These are phyloP conservation scores for Bombus fervidus DNA, from an alignment of 1,140 invertebrate species.

Conservation along the genomic window DNA sequence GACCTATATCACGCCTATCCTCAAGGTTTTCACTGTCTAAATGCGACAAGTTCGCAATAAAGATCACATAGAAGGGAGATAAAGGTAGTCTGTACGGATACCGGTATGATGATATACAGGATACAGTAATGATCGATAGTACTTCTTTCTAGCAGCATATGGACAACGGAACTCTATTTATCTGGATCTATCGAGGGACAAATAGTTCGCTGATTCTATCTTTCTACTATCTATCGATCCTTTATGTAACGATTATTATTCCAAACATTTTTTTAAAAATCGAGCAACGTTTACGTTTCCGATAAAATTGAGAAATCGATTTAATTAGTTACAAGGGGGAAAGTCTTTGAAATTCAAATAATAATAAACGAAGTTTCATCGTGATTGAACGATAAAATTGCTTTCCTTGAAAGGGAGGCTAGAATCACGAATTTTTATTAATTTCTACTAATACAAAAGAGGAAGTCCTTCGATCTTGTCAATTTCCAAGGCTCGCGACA, in stretches of 20 bases:
- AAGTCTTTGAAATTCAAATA: too few species aligned
- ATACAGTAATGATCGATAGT: not conserved
- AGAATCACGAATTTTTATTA: too few species aligned
- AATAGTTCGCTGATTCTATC: not conserved
- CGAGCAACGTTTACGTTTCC: too few species aligned
- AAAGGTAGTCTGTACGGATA: not conserved
- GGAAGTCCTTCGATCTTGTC: conserved; percentile 13
- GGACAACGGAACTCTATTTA: not conserved
- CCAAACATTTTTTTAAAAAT: too few species aligned
- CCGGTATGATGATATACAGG: not conserved
- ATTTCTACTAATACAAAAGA: not conserved
- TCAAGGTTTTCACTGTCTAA: conserved; percentile 3
- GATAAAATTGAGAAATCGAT: too few species aligned
- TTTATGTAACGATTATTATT: too few species aligned
- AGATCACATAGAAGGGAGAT: not conserved
- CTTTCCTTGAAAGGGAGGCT: not conserved
- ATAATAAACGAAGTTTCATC: too few species aligned
- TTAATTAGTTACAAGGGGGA: not conserved
- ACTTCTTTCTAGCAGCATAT: not conserved
- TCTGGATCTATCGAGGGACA: not conserved
- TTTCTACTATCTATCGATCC: too few species aligned
- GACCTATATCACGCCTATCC: not conserved
- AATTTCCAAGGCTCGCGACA: conserved; percentile 17
- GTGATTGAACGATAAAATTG: too few species aligned
- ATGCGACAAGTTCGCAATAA: conserved; percentile 7